A percentile compares a stretch with the other conserved stretches of the same genome.
These are phyloP conservation scores for Drosophila mettleri DNA, from an alignment of 2,888 invertebrate species.

Conservation along the genomic window DNA sequence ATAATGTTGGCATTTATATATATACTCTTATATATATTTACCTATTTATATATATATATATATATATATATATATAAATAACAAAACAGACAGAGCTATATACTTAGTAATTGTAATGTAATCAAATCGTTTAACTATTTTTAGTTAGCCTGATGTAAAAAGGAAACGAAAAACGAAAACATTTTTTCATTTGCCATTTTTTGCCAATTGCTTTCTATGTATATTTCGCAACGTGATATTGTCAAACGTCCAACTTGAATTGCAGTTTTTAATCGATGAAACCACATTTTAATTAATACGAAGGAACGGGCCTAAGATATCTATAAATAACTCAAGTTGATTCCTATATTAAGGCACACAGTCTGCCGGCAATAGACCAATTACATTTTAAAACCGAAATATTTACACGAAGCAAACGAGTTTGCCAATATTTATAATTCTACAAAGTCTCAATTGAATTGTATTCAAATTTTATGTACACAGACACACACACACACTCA, in stretches of 20 bases:
- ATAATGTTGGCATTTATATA: slow-evolving; percentile 83
- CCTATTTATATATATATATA: slow-evolving; percentile 36
- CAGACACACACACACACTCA: slow-evolving; percentile 16
- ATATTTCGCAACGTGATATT: slow-evolving; percentile 77
- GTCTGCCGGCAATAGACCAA: slow-evolving; percentile 72
- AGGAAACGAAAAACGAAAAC: background rate
- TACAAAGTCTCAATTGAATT: slow-evolving; percentile 50
- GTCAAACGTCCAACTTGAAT: slow-evolving; percentile 78
- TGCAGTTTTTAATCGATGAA: slow-evolving; percentile 61
- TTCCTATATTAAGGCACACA: slow-evolving; percentile 72
- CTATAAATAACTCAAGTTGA: slow-evolving; percentile 56
- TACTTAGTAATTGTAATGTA: slow-evolving; percentile 47
- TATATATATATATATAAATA: slow-evolving; percentile 29
- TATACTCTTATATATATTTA: slow-evolving; percentile 40
- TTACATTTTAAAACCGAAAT: slow-evolving; percentile 54
- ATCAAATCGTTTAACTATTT: slow-evolving; percentile 68
- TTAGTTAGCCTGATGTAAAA: slow-evolving; percentile 64
- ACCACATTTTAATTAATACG: slow-evolving; percentile 37
- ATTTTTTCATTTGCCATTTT: slow-evolving; percentile 53
- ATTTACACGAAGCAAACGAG: slow-evolving; percentile 51
- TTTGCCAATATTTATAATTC: slow-evolving; percentile 51
- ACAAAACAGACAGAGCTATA: slow-evolving; percentile 49
- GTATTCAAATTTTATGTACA: slow-evolving; percentile 38
- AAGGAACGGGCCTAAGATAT: background rate
- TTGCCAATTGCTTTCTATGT: slow-evolving; percentile 60